These are phyloP conservation scores for Silurus lanzhouensis DNA, from an alignment of 2,797 vertebrate species.

Conservation along the genomic window DNA sequence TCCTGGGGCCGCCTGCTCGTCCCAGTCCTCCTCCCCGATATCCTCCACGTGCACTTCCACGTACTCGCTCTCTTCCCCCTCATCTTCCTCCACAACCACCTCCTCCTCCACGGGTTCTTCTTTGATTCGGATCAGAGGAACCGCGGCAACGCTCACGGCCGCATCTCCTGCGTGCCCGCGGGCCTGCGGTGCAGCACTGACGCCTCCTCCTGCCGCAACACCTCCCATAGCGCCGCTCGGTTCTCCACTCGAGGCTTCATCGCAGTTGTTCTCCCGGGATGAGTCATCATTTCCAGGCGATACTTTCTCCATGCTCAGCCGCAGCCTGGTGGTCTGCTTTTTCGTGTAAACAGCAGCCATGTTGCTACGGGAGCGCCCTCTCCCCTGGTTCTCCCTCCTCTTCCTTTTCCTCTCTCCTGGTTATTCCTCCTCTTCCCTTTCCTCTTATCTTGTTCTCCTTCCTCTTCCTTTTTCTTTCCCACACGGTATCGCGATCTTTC, in stretches of 20 bases:
- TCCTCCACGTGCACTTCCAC: constrained; percentile 43
- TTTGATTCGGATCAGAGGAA: constrained; percentile 48
- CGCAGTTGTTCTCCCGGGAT: constrained; percentile 1
- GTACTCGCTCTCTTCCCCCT: constrained; percentile 36
- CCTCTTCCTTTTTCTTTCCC: background rate
- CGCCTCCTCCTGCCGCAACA: constrained; percentile 6
- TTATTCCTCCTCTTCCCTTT: background rate
- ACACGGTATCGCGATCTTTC: too few species aligned
- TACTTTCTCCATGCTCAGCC: constrained; percentile 25
- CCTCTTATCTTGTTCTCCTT: fast-evolving
- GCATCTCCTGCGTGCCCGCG: constrained; percentile 42
- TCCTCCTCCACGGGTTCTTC: constrained; percentile 51
- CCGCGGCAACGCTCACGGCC: constrained; percentile 9
- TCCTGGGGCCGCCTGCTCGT: constrained; percentile 13
- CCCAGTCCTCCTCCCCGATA: constrained; percentile 32
- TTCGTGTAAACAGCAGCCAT: constrained; percentile 61
- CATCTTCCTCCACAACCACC: constrained; percentile 42
- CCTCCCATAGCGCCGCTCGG: constrained; percentile 17
- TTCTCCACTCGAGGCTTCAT: constrained; percentile 31
- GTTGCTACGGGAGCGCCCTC: constrained; percentile 24
- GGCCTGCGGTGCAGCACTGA: constrained; percentile 43
- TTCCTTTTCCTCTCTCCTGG: background rate
- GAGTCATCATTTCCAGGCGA: constrained; percentile 27
- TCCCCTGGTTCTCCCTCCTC: background rate
- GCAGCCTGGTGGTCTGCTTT: constrained; percentile 25